These are phyloP conservation scores for Porphyrio hochstetteri DNA, from an alignment of 2,113 vertebrate genomes.

Conservation along the genomic window DNA sequence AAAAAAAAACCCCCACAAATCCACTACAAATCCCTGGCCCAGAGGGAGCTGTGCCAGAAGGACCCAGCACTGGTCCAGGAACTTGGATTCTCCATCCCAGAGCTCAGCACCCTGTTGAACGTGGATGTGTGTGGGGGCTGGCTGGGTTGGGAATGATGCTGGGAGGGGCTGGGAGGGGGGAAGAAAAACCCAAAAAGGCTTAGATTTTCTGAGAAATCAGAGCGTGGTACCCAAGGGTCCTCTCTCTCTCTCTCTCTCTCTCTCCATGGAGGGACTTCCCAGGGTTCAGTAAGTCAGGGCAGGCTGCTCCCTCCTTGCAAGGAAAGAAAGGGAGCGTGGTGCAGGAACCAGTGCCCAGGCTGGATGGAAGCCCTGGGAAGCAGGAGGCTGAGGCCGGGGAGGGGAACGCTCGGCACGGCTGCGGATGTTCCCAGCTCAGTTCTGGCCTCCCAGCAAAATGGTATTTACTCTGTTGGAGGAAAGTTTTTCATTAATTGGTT, in stretches of 20 bases:
- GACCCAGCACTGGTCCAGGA: neutral
- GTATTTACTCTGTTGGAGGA: neutral
- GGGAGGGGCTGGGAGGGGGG: neutral
- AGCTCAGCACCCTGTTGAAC: neutral
- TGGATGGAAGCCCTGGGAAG: conserved; percentile 55
- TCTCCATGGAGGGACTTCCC: conserved; percentile 38
- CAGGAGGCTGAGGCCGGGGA: conserved; percentile 27
- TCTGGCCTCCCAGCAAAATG: neutral
- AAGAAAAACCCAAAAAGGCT: neutral
- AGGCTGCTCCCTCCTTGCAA: conserved; percentile 37
- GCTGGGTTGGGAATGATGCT: neutral
- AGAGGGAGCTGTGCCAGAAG: conserved; percentile 27
- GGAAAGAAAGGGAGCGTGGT: neutral
- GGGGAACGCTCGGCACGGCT: neutral
- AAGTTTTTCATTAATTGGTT: conserved; percentile 6
- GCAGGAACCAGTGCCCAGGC: conserved; percentile 25
- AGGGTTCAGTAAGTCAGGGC: conserved; percentile 46
- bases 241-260: neutral
- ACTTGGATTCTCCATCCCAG: neutral
- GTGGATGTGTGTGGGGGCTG: neutral
- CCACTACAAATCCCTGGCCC: conserved; percentile 12
- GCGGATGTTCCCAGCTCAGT: conserved; percentile 41
- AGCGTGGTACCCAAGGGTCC: conserved; percentile 40
- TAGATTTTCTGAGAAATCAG: conserved; percentile 9
- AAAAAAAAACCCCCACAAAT: neutral